Evolutionary conservation across 2,888 invertebrate genomes (phyloP).

Genomic region (Stenolophus ochropezus): DNA sequence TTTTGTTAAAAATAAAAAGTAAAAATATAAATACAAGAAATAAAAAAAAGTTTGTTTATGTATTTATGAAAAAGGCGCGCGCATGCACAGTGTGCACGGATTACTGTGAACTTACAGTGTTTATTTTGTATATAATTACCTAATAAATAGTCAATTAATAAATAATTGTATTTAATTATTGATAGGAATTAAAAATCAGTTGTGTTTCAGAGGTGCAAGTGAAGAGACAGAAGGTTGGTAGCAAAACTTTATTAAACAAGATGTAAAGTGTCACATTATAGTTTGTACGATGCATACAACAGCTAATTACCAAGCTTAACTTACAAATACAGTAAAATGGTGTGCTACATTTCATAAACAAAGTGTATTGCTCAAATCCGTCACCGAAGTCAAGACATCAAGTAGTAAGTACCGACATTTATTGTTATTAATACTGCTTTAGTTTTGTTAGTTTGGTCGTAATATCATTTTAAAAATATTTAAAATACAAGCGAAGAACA

Average conservation of each 20-base stretch:
- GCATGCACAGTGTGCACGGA: no score
- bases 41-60: no score
- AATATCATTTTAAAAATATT: neutral
- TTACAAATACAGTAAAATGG: constrained; percentile 12
- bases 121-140: neutral
- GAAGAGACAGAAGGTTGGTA: constrained; percentile 13
- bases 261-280: constrained; percentile 47
- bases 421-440: constrained; percentile 27
- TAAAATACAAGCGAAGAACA: neutral
- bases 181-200: neutral
- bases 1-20: no score
- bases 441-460: neutral
- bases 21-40: no score
- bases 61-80: no score
- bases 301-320: constrained; percentile 30
- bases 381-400: constrained; percentile 14
- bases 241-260: constrained; percentile 58
- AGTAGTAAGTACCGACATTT: constrained; percentile 8
- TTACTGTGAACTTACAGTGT: no score
- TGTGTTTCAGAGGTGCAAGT: neutral
- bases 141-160: neutral
- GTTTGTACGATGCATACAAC: constrained; percentile 56
- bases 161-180: neutral
- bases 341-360: constrained; percentile 41
- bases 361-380: constrained; percentile 29